A percentile compares a stretch with the other conserved stretches of the same genome.
phyloP scores from a whole-genome alignment of 2,888 invertebrate species.

The Carterocephalus palaemon region DNA sequence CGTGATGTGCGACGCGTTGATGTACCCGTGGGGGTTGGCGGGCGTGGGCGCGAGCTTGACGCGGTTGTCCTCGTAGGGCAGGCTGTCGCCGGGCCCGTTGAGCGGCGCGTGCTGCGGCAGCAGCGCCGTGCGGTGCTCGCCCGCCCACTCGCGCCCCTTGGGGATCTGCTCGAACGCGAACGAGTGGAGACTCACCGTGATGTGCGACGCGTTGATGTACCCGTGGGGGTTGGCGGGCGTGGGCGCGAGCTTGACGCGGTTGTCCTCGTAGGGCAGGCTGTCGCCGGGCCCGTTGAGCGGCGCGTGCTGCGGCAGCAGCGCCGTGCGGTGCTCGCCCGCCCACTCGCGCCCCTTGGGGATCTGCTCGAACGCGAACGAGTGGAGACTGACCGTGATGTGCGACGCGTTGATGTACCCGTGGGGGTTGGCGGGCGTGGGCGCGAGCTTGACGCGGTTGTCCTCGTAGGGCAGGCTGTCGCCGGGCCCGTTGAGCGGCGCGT shows the following conservation, averaged over 20 bases:
- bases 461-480: slow-evolving; percentile 93
- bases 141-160: slow-evolving; percentile 81
- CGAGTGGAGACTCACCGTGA: slow-evolving; percentile 81
- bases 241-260: slow-evolving; percentile 89
- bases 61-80: slow-evolving; percentile 95
- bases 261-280: slow-evolving; percentile 94
- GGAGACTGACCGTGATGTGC: slow-evolving; percentile 85
- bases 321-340: slow-evolving; percentile 82
- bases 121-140: slow-evolving; percentile 84
- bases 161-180: slow-evolving; percentile 93
- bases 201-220: slow-evolving; percentile 95
- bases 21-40: slow-evolving; percentile 91
- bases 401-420: slow-evolving; percentile 96
- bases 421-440: slow-evolving; percentile 89
- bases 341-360: slow-evolving; percentile 85
- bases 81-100: slow-evolving; percentile 81
- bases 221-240: slow-evolving; percentile 90
- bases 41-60: slow-evolving; percentile 89
- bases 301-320: slow-evolving; percentile 84
- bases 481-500: slow-evolving; percentile 74
- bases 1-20: slow-evolving; percentile 94
- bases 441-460: slow-evolving; percentile 90
- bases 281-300: slow-evolving; percentile 79
- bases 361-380: slow-evolving; percentile 76
- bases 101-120: slow-evolving; percentile 82